phyloP scores from a whole-genome alignment of 2,888 invertebrate genomes.

The Autographa gamma region DNA sequence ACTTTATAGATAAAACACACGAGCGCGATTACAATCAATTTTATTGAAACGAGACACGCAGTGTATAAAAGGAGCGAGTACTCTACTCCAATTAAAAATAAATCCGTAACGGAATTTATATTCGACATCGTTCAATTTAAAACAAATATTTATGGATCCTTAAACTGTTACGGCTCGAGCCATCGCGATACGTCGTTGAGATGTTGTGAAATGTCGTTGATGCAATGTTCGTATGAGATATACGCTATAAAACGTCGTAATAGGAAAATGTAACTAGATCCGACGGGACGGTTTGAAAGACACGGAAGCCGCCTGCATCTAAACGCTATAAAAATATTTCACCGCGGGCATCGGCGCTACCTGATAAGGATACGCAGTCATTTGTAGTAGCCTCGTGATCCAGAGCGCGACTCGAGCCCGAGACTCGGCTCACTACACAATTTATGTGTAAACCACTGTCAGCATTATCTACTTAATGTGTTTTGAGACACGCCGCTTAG shows the following conservation, averaged over 20 bases:
- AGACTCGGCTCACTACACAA: conserved; percentile 66
- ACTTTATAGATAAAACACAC: conserved; percentile 80
- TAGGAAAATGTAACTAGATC: conserved; percentile 81
- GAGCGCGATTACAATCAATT: conserved; percentile 78
- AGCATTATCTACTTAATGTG: conserved; percentile 74
- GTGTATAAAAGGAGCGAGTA: conserved; percentile 67
- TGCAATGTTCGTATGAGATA: conserved; percentile 66
- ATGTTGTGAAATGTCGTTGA: conserved; percentile 69
- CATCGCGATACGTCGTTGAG: conserved; percentile 47
- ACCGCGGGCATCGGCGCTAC: conserved; percentile 81
- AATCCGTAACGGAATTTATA: conserved; percentile 75
- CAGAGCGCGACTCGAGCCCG: conserved; percentile 59
- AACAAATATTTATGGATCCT: conserved; percentile 72
- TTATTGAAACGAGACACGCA: conserved; percentile 74
- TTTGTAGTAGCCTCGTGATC: conserved; percentile 81
- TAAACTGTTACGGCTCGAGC: conserved; percentile 43
- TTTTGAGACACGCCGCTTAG: conserved; percentile 75
- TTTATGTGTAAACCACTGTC: conserved; percentile 78
- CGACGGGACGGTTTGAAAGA: conserved; percentile 65
- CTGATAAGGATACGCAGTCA: conserved; percentile 86
- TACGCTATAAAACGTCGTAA: conserved; percentile 70
- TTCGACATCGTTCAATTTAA: conserved; percentile 63
- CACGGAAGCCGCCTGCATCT: conserved; percentile 80
- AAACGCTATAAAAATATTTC: conserved; percentile 85
- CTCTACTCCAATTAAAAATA: conserved; percentile 75